Percentiles rank a stretch among this genome's conserved stretches.
Conservation (phyloP, 2,797 vertebrate genomes). For the Alauda arvensis region DNA sequence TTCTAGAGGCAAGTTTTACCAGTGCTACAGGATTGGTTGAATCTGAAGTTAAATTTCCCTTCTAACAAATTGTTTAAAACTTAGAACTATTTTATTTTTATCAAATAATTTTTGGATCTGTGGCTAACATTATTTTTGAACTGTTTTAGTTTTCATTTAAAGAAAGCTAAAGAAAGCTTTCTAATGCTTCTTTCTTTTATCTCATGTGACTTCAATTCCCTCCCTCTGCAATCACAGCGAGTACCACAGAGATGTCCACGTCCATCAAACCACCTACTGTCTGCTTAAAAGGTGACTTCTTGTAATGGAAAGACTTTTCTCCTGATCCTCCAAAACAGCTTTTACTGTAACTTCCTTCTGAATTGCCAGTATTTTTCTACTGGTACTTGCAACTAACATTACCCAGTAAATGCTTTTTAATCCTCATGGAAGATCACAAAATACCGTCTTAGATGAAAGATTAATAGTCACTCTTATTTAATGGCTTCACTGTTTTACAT, state of each 20-base stretch:
- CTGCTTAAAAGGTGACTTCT: background rate
- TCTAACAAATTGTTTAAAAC: background rate
- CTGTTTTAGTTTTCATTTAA: background rate
- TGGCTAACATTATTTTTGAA: background rate
- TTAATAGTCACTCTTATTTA: background rate
- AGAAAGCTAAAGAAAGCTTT: background rate
- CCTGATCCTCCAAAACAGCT: background rate
- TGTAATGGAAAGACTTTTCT: background rate
- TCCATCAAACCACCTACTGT: background rate
- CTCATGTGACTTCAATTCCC: background rate
- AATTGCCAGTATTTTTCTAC: background rate
- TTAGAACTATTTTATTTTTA: background rate
- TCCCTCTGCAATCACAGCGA: rapidly evolving
- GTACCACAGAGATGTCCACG: background rate
- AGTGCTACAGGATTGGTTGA: background rate
- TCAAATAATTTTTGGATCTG: background rate
- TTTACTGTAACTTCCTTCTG: background rate
- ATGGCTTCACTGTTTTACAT: background rate
- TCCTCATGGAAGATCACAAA: background rate
- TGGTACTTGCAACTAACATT: background rate
- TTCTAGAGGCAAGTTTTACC: background rate
- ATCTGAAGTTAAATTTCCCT: background rate
- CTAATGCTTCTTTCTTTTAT: background rate
- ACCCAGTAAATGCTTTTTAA: background rate
- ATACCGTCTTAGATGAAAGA: background rate